phyloP scores from a whole-genome alignment of 35 echinoderm and acorn worm genomes.

The Anneissia japonica region DNA sequence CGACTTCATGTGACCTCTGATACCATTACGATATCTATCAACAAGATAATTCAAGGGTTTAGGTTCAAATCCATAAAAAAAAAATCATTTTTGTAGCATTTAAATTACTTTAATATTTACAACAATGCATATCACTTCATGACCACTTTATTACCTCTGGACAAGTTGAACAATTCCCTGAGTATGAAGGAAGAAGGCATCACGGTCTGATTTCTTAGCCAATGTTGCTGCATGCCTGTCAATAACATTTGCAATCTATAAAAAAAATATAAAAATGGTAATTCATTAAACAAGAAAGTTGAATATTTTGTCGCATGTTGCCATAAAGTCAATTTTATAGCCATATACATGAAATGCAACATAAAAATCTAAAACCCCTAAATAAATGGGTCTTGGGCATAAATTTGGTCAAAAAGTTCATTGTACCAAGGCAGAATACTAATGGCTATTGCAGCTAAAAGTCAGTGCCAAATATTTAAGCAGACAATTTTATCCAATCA shows the following conservation, averaged over 20 bases:
- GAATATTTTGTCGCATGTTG: background rate
- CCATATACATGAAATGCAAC: background rate
- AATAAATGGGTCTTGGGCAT: too few species aligned
- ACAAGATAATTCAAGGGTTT: background rate
- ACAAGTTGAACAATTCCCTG: constrained; percentile 94
- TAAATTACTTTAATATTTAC: too few species aligned
- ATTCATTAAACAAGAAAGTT: background rate
- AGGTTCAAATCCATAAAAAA: too few species aligned
- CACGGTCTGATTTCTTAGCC: constrained; percentile 73
- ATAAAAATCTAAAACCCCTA: too few species aligned
- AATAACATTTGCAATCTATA: constrained; percentile 93
- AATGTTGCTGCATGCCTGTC: constrained; percentile 86
- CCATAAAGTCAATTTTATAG: background rate
- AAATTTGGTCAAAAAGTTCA: too few species aligned
- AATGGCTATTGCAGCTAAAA: too few species aligned
- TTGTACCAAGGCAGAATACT: too few species aligned
- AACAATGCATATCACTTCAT: too few species aligned
- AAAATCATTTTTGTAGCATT: too few species aligned
- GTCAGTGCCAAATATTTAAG: too few species aligned
- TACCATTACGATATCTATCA: constrained; percentile 88
- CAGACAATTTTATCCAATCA: too few species aligned
- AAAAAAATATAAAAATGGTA: background rate
- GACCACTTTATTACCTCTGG: constrained; percentile 82
- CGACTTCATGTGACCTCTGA: constrained; percentile 95
- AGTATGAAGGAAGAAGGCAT: constrained; percentile 94